Evolutionary conservation across 2,113 vertebrate genomes (phyloP).

Genomic region (Platichthys stellatus): DNA sequence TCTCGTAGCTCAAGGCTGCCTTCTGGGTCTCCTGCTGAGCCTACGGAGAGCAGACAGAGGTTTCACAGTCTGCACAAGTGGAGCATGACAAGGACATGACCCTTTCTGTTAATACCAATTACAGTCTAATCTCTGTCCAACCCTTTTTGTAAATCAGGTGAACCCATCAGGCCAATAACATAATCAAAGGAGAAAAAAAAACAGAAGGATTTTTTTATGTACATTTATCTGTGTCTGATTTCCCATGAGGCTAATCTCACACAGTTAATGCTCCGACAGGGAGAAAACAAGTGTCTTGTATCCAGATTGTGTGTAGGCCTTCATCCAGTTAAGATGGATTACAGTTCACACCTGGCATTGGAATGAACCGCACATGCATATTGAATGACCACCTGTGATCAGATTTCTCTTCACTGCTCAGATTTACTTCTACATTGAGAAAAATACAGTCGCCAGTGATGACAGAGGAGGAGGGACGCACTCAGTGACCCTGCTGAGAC

Average conservation of each 20-base stretch:
- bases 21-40: constrained; percentile 96
- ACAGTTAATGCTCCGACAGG: neutral
- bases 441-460: neutral
- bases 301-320: constrained; percentile 5
- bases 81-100: neutral
- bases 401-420: neutral
- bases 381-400: constrained; percentile 1
- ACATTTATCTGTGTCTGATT: neutral
- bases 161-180: neutral
- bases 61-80: constrained; percentile 10
- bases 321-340: neutral
- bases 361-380: neutral
- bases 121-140: neutral
- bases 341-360: neutral
- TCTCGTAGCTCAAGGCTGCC: constrained; percentile 91
- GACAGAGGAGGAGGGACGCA: neutral
- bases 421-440: neutral
- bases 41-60: constrained; percentile 70
- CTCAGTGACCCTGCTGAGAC: neutral
- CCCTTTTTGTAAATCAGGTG: neutral
- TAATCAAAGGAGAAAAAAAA: neutral
- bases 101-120: neutral
- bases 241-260: neutral
- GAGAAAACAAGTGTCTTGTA: neutral
- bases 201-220: neutral